Percentiles rank a stretch among this genome's conserved stretches.
phyloP scores from a whole-genome alignment of 1,140 invertebrate species.

The Lethrus apterus region DNA sequence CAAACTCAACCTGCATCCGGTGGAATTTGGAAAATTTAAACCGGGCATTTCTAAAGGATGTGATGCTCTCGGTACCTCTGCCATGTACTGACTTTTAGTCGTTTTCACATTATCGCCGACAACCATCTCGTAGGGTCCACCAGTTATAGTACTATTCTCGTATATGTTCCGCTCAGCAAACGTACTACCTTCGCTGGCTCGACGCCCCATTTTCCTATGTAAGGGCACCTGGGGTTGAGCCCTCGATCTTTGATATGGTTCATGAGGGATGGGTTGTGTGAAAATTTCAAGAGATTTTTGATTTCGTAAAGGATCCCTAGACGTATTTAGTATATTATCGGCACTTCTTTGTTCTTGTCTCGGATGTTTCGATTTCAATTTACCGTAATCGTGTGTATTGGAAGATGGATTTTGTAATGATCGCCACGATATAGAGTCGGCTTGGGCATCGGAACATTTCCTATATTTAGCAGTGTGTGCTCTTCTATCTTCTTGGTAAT shows the following conservation, averaged over 20 bases:
- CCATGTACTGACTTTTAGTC: constrained; percentile 21
- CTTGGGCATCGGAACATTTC: constrained; percentile 24
- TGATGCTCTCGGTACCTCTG: constrained; percentile 43
- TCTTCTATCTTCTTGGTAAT: constrained; percentile 2
- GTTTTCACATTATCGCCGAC: constrained; percentile 14
- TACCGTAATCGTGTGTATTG: constrained; percentile 17
- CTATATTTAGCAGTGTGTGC: background rate
- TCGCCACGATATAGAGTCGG: constrained; percentile 36
- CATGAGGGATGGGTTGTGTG: constrained; percentile 27
- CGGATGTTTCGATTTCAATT: constrained; percentile 19
- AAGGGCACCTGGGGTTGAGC: constrained; percentile 48
- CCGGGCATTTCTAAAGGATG: constrained; percentile 32
- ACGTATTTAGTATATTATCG: constrained; percentile 24
- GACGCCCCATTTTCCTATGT: constrained; percentile 42
- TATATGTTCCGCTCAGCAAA: constrained; percentile 37
- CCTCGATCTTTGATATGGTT: constrained; percentile 32
- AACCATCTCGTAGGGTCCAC: constrained; percentile 13
- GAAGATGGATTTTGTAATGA: constrained; percentile 30
- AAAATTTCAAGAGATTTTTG: constrained; percentile 8
- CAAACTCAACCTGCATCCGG: constrained; percentile 41
- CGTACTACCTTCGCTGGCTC: constrained; percentile 48
- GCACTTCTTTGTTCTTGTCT: constrained; percentile 31
- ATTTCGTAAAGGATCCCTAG: constrained; percentile 16
- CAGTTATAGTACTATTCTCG: constrained; percentile 26
- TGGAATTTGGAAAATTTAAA: constrained; percentile 28